Evolutionary conservation across 2,797 vertebrate species (phyloP).

Genomic region (Okamejei kenojei): DNA sequence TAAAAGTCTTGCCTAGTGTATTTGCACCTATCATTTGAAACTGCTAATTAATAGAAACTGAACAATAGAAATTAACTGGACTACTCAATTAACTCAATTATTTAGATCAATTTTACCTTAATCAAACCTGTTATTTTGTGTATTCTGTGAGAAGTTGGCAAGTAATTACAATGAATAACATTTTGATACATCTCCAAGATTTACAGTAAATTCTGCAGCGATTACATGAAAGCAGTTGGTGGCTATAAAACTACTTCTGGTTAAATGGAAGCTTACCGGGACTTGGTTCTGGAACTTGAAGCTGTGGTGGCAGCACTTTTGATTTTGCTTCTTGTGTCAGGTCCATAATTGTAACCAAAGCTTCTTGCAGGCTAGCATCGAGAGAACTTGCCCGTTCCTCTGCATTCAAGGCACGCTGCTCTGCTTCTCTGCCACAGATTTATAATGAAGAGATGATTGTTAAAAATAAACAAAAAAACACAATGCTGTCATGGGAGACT

Average conservation of each 20-base stretch:
- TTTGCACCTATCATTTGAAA: not conserved
- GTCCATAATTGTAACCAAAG: constrained; percentile 65
- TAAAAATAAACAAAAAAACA: not conserved
- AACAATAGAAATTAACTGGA: no score
- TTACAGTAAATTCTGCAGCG: not conserved
- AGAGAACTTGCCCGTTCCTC: constrained; percentile 64
- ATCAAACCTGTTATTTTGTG: not conserved
- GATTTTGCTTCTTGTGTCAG: constrained; percentile 58
- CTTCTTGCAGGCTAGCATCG: constrained; percentile 66
- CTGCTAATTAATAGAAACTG: not conserved
- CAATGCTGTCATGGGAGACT: not conserved
- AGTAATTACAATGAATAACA: not conserved
- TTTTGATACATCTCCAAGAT: not conserved
- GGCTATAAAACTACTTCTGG: not conserved
- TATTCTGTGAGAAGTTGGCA: not conserved
- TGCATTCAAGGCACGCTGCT: constrained; percentile 54
- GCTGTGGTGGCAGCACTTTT: not conserved
- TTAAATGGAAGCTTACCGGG: not conserved
- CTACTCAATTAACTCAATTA: not conserved
- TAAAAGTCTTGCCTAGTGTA: not conserved
- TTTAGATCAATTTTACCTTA: not conserved
- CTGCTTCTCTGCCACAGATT: constrained; percentile 59
- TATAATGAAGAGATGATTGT: constrained; percentile 7
- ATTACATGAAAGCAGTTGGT: not conserved
- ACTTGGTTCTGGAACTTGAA: not conserved